These are phyloP conservation scores for Stomatorhinus walkeri DNA, from an alignment of 2,797 vertebrate genomes.

Conservation along the genomic window DNA sequence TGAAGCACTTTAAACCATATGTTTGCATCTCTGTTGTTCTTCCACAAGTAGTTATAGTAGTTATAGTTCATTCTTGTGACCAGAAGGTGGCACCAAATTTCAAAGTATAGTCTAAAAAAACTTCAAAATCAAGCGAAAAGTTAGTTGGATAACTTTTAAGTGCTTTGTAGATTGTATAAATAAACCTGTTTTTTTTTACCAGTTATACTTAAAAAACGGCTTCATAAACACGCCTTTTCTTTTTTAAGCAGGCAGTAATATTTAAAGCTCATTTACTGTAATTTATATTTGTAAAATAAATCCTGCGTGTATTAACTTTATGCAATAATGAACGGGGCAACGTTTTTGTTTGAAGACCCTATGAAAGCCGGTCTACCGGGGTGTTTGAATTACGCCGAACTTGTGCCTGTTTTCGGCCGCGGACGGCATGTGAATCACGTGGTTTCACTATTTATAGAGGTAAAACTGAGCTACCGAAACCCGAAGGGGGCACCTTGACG, in stretches of 20 bases:
- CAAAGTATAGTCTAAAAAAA: neutral
- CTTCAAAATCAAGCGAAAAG: neutral
- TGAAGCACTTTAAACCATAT: neutral
- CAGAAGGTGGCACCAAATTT: slow-evolving; percentile 17
- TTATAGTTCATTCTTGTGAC: neutral
- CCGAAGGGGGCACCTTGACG: slow-evolving; percentile 10
- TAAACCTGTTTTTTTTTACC: neutral
- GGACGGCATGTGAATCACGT: slow-evolving; percentile 38
- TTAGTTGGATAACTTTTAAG: neutral
- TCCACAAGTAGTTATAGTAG: neutral
- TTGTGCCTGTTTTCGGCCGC: neutral
- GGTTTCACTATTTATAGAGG: slow-evolving; percentile 47
- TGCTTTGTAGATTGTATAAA: neutral
- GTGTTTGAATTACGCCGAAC: neutral
- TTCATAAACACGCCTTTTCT: neutral
- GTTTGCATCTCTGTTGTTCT: neutral
- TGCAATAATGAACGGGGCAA: neutral
- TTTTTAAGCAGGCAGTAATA: neutral
- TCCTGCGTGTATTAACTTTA: neutral
- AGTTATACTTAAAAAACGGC: neutral
- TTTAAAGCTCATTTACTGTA: neutral
- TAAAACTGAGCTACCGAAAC: slow-evolving; percentile 40
- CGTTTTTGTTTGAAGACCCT: neutral
- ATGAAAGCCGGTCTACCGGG: neutral
- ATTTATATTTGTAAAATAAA: neutral